Evolutionary conservation across 2,113 vertebrate genomes (phyloP).

Genomic region (Smithornis capensis): DNA sequence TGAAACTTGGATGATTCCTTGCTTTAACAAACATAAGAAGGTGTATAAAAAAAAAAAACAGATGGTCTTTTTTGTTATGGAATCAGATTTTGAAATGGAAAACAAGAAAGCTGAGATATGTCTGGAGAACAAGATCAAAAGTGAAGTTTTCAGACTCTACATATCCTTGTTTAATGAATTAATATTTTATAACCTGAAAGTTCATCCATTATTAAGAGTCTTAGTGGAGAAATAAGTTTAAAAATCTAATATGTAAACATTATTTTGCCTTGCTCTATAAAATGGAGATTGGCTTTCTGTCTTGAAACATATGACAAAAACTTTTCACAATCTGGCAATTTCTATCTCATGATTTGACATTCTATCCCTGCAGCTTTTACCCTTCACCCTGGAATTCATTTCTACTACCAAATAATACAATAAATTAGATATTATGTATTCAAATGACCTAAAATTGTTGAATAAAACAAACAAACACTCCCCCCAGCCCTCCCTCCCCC

Average conservation of each 20-base stretch:
- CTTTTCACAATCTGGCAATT: neutral
- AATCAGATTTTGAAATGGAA: neutral
- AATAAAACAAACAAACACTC: too few species aligned
- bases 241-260: neutral
- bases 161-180: neutral
- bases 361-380: neutral
- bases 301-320: neutral
- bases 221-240: neutral
- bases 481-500: too few species aligned
- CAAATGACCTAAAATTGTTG: neutral
- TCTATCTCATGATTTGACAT: neutral
- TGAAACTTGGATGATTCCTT: neutral
- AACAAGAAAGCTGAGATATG: neutral
- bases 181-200: neutral
- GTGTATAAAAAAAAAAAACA: neutral
- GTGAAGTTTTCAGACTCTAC: neutral
- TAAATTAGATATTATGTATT: neutral
- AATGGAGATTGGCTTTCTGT: neutral
- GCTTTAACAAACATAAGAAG: neutral
- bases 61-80: neutral
- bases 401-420: neutral
- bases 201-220: conserved; percentile 12
- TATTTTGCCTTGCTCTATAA: neutral
- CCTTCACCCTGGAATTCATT: neutral
- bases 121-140: neutral